Conservation (phyloP, 1,140 invertebrate genomes). For the Dreissena rostriformis region DNA sequence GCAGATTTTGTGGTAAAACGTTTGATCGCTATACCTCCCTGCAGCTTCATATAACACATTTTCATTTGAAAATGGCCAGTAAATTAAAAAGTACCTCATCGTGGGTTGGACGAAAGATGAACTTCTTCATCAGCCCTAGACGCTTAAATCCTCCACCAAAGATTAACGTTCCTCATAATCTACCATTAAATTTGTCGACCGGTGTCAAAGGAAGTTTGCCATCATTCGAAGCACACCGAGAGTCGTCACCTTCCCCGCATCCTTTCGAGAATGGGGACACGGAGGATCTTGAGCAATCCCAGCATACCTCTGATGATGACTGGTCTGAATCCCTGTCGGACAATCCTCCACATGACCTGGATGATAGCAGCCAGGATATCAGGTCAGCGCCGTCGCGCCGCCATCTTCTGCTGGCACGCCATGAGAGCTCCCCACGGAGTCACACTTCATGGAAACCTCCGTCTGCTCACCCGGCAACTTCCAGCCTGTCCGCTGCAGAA, state of each 20-base stretch:
- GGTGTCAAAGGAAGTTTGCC: too few species aligned
- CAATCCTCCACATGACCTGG: slow-evolving; percentile 46
- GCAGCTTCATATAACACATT: slow-evolving; percentile 79
- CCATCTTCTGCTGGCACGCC: slow-evolving; percentile 56
- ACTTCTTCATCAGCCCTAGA: background rate
- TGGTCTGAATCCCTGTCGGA: slow-evolving; percentile 58
- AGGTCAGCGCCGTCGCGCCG: slow-evolving; percentile 66
- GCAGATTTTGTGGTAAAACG: slow-evolving; percentile 82
- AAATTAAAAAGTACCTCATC: slow-evolving; percentile 26
- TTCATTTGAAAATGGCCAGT: slow-evolving; percentile 42
- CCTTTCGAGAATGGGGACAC: slow-evolving; percentile 34
- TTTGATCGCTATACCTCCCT: slow-evolving; percentile 82
- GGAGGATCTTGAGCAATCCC: slow-evolving; percentile 20
- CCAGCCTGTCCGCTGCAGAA: slow-evolving; percentile 41
- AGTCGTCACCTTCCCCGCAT: slow-evolving; percentile 70
- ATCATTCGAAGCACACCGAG: too few species aligned
- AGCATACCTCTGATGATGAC: slow-evolving; percentile 48
- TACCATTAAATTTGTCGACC: too few species aligned
- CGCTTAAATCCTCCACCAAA: background rate
- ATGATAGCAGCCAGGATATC: slow-evolving; percentile 59
- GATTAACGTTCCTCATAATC: too few species aligned
- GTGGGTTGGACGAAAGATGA: slow-evolving; percentile 22
- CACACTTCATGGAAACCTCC: slow-evolving; percentile 9
- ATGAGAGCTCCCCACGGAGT: slow-evolving; percentile 38
- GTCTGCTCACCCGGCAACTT: slow-evolving; percentile 22